Evolutionary conservation across 2,797 vertebrate genomes (phyloP).

Genomic region (Leuciscus waleckii): DNA sequence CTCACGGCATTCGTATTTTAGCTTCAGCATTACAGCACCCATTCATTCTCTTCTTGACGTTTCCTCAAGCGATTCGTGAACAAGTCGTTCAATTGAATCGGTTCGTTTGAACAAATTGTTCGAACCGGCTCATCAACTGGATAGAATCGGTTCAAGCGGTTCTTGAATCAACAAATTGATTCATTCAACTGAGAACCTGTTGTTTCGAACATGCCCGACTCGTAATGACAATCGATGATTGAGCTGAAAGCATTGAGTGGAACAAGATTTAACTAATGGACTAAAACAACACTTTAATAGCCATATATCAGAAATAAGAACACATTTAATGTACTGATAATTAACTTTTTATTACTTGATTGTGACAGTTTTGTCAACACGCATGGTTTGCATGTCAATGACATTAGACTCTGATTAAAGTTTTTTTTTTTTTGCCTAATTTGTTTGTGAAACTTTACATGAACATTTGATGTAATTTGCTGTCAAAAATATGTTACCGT

Average conservation of each 20-base stretch:
- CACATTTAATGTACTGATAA: background rate
- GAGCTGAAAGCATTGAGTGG: background rate
- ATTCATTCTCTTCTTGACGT: slow-evolving; percentile 29
- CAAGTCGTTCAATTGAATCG: background rate
- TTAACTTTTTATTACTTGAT: background rate
- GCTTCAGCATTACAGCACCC: background rate
- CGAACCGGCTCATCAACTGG: background rate
- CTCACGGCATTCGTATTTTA: background rate
- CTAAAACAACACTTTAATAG: background rate
- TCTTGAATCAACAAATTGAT: background rate
- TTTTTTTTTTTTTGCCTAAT: background rate
- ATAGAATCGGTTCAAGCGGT: background rate
- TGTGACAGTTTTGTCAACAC: background rate
- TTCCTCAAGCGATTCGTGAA: background rate
- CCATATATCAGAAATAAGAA: background rate
- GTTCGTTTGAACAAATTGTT: background rate
- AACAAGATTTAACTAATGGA: background rate
- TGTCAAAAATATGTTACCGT: too few relatives aligned
- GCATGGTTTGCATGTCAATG: background rate
- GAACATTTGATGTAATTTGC: too few relatives aligned
- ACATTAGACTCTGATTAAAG: background rate
- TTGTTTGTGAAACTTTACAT: too few relatives aligned
- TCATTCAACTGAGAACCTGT: background rate
- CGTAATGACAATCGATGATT: background rate
- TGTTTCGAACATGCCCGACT: background rate